These are phyloP conservation scores for Spinus pinus DNA, from an alignment of 2,797 vertebrate species.

Conservation along the genomic window DNA sequence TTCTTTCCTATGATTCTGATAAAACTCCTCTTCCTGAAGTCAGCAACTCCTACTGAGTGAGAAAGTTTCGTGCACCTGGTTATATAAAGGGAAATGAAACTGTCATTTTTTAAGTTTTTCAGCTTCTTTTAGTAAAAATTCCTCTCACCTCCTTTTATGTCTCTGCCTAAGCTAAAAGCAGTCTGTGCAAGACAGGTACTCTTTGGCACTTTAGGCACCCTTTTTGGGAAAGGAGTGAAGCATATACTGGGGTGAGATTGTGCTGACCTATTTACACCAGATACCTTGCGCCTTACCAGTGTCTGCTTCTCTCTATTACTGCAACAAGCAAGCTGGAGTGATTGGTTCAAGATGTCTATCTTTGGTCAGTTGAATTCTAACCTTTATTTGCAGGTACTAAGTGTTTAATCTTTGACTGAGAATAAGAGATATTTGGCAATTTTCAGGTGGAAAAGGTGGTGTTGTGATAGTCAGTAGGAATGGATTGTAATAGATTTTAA, in stretches of 20 bases:
- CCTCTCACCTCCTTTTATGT: not conserved
- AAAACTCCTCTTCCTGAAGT: not conserved
- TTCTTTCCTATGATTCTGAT: not conserved
- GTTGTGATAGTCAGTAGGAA: not conserved
- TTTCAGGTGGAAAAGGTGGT: not conserved
- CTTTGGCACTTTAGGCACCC: not conserved
- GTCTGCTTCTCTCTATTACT: not conserved
- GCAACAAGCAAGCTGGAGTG: not conserved
- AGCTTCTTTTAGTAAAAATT: not conserved
- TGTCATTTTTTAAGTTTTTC: not conserved
- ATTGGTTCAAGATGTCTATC: not conserved
- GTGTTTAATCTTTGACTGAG: not conserved
- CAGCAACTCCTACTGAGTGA: not conserved
- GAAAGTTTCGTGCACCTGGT: not conserved
- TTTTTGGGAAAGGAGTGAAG: not conserved
- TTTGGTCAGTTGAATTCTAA: not conserved
- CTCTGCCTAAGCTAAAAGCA: not conserved
- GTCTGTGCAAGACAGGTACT: not conserved
- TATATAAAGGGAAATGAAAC: not conserved
- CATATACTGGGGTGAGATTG: not conserved
- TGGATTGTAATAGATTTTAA: not conserved
- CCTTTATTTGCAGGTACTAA: not conserved
- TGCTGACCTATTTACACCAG: not conserved
- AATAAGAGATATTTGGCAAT: not conserved
- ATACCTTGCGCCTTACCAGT: accelerated